A percentile compares a stretch with the other conserved stretches of the same genome.
These are phyloP conservation scores for Tringa solitaria DNA, from an alignment of 2,113 vertebrate genomes.

Conservation along the genomic window DNA sequence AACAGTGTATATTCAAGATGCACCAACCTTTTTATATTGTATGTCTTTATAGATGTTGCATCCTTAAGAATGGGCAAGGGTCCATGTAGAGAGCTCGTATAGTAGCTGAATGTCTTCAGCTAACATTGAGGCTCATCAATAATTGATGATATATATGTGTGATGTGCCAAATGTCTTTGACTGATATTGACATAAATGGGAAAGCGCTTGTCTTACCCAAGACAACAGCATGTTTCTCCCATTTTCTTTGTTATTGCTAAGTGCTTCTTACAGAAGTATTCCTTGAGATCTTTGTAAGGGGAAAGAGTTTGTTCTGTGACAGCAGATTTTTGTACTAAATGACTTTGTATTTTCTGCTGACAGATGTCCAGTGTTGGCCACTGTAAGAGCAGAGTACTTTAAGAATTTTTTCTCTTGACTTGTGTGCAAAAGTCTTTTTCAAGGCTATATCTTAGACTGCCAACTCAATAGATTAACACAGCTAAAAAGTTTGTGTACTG, in stretches of 20 bases:
- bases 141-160: not conserved
- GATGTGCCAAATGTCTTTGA: not conserved
- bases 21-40: not conserved
- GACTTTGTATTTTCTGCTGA: slow-evolving; percentile 34
- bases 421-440: not conserved
- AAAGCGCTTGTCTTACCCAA: not conserved
- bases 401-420: slow-evolving; percentile 11
- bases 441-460: not conserved
- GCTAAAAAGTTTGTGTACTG: not conserved
- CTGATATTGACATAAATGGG: not conserved
- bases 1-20: not conserved
- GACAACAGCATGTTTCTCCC: not conserved
- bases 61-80: not conserved
- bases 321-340: slow-evolving; percentile 38
- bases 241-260: not conserved
- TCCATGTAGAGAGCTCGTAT: not conserved
- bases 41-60: not conserved
- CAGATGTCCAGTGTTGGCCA: slow-evolving; percentile 37
- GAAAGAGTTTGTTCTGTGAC: not conserved
- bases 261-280: slow-evolving; percentile 4
- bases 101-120: not conserved
- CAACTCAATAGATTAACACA: not conserved
- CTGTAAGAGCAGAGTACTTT: not conserved
- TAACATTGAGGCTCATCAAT: not conserved
- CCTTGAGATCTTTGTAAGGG: not conserved